Percentiles rank a stretch among this genome's conserved stretches.
These are phyloP conservation scores for Trisateles emortualis DNA, from an alignment of 2,888 invertebrate genomes.

Conservation along the genomic window DNA sequence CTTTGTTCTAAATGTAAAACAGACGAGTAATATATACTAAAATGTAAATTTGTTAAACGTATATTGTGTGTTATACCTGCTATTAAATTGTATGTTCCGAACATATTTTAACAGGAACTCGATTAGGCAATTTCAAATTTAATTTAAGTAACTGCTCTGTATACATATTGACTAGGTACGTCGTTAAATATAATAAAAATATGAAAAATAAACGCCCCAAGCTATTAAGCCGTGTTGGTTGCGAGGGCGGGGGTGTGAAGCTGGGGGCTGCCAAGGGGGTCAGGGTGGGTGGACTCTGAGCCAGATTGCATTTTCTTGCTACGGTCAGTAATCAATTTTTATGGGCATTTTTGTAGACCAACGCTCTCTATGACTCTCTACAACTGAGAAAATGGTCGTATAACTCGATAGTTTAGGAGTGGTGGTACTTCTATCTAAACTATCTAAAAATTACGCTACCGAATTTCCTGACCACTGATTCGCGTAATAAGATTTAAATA, in stretches of 20 bases:
- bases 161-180: slow-evolving; percentile 46
- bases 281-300: slow-evolving; percentile 50
- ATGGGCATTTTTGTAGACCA: slow-evolving; percentile 77
- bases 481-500: slow-evolving; percentile 1
- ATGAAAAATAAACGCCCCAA: slow-evolving; percentile 71
- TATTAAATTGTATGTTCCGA: neutral
- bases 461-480: slow-evolving; percentile 2
- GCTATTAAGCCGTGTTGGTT: slow-evolving; percentile 67
- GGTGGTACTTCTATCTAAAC: neutral
- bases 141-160: slow-evolving; percentile 35
- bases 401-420: slow-evolving; percentile 15
- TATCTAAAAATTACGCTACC: neutral
- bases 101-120: slow-evolving; percentile 1
- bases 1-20: slow-evolving; percentile 7
- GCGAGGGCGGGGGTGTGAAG: slow-evolving; percentile 39
- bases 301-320: slow-evolving; percentile 84
- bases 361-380: slow-evolving; percentile 46
- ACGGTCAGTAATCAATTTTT: slow-evolving; percentile 83
- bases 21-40: slow-evolving; percentile 1
- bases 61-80: neutral
- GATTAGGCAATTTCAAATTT: slow-evolving; percentile 30
- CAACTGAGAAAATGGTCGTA: slow-evolving; percentile 15
- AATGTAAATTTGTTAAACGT: slow-evolving; percentile 2
- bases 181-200: slow-evolving; percentile 69
- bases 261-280: slow-evolving; percentile 22